Evolutionary conservation across 2,113 vertebrate species (phyloP).

Genomic region (Podarcis cretensis): DNA sequence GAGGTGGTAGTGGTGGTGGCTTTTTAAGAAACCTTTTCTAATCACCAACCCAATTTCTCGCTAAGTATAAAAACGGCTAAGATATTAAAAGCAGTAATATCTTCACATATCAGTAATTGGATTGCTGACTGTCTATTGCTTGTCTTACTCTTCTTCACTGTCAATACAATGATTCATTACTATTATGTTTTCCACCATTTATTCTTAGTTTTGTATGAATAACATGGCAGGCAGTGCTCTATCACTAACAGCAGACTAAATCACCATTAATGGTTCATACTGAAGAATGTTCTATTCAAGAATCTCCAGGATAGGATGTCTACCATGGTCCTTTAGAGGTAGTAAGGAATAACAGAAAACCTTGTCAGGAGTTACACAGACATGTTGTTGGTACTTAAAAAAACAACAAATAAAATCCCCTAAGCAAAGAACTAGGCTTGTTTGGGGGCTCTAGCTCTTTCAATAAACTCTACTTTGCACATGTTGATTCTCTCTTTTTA

Average conservation of each 20-base stretch:
- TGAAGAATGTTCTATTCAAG: not conserved
- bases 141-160: slow-evolving; percentile 25
- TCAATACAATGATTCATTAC: slow-evolving; percentile 19
- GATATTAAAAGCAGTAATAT: not conserved
- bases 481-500: too few relatives aligned
- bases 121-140: not conserved
- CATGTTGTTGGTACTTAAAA: not conserved
- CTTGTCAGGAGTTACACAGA: too few relatives aligned
- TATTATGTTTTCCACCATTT: not conserved
- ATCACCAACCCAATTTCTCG: slow-evolving; percentile 10
- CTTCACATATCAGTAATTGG: not conserved
- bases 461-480: not conserved
- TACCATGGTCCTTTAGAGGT: not conserved
- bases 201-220: not conserved
- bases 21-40: not conserved
- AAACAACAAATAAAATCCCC: too few relatives aligned
- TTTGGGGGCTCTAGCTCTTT: not conserved
- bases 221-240: not conserved
- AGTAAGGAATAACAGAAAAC: not conserved
- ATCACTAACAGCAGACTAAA: not conserved
- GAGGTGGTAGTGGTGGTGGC: not conserved
- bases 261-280: not conserved
- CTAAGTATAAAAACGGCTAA: not conserved
- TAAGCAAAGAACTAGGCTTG: not conserved
- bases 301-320: not conserved